Percentiles rank a stretch among this genome's conserved stretches.
phyloP scores from a whole-genome alignment of 2,113 vertebrate genomes.

The Chascanopsetta lugubris region DNA sequence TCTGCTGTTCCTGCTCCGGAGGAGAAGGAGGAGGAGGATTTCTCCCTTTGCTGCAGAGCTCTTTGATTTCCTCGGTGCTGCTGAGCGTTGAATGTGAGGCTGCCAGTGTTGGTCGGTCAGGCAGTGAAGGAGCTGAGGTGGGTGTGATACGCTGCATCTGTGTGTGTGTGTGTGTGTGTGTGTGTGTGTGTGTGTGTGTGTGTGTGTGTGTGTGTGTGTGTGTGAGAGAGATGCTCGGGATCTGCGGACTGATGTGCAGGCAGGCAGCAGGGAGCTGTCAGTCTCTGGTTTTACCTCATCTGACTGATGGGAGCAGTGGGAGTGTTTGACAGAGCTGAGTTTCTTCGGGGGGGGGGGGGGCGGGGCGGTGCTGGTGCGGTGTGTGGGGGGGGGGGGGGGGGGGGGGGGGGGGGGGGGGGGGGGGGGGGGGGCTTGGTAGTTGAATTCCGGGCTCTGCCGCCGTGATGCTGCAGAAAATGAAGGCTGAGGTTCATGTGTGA shows the following conservation, averaged over 20 bases:
- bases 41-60: slow-evolving; percentile 23
- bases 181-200: no score
- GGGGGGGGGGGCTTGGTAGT: slow-evolving; percentile 32
- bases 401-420: background rate
- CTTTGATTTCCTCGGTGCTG: slow-evolving; percentile 2
- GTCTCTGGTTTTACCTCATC: slow-evolving; percentile 52
- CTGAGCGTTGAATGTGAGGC: slow-evolving; percentile 13
- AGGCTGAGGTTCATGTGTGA: slow-evolving; percentile 2
- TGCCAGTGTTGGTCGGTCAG: no score
- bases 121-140: slow-evolving; percentile 50
- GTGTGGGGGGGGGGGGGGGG: no score
- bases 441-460: slow-evolving; percentile 25
- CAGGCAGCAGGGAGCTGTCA: slow-evolving; percentile 63
- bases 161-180: no score
- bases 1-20: slow-evolving; percentile 11
- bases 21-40: slow-evolving; percentile 25
- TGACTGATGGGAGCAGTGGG: slow-evolving; percentile 29
- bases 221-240: slow-evolving; percentile 48
- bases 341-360: no score
- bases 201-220: no score
- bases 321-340: slow-evolving; percentile 26
- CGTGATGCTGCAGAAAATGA: slow-evolving; percentile 25
- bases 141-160: slow-evolving; percentile 55
- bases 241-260: slow-evolving; percentile 58
- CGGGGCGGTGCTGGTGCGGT: slow-evolving; percentile 19